phyloP scores from a whole-genome alignment of 2,888 invertebrate genomes.

The Himalopsyche anomala region DNA sequence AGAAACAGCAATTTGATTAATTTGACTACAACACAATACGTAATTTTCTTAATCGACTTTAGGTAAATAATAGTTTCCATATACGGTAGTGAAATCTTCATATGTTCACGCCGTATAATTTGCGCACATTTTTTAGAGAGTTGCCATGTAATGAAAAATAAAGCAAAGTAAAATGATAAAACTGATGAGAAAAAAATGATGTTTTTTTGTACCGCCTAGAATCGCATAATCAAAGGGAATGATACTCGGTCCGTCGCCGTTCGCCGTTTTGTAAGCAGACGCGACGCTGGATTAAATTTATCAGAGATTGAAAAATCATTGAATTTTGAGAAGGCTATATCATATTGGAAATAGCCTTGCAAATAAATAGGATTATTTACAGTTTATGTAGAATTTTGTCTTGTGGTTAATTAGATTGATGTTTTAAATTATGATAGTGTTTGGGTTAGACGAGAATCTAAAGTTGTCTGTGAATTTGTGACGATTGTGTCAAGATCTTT shows the following conservation, averaged over 20 bases:
- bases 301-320: neutral
- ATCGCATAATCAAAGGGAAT: slow-evolving; percentile 21
- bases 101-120: slow-evolving; percentile 6
- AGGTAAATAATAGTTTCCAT: neutral
- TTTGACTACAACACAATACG: too few species aligned
- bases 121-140: neutral
- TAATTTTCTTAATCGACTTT: too few species aligned
- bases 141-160: neutral
- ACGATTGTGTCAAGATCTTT: too few species aligned
- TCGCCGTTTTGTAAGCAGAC: neutral
- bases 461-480: too few species aligned
- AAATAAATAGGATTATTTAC: too few species aligned
- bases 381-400: too few species aligned
- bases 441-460: too few species aligned
- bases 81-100: neutral
- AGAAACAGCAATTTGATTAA: too few species aligned
- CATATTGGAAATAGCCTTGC: too few species aligned
- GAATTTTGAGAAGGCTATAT: neutral
- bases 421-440: too few species aligned
- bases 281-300: neutral
- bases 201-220: neutral
- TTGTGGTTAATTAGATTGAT: too few species aligned
- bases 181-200: neutral
- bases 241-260: neutral
- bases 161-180: neutral